phyloP scores from a whole-genome alignment of 2,888 invertebrate species.

The Ectemnius lituratus region DNA sequence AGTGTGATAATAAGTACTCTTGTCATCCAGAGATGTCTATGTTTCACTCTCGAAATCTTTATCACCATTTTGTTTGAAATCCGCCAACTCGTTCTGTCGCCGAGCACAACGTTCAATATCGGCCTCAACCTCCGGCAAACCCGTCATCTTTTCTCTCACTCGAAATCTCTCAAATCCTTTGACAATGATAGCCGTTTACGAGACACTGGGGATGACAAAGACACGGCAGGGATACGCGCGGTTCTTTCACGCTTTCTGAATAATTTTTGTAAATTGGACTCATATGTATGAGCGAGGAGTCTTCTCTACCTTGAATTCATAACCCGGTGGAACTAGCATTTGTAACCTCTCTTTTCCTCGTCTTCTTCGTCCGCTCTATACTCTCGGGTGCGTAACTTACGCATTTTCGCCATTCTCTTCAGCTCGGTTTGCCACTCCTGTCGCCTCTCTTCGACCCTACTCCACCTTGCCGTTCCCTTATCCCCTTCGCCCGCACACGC shows the following conservation, averaged over 20 bases:
- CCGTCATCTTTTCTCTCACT: conserved; percentile 26
- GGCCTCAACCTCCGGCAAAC: background rate
- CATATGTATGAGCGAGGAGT: conserved; percentile 67
- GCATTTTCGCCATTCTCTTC: conserved; percentile 17
- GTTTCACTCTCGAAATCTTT: too few species aligned
- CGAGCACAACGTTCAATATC: too few species aligned
- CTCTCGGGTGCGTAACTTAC: conserved; percentile 32
- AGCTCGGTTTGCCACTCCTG: conserved; percentile 40
- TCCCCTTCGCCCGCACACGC: conserved; percentile 30
- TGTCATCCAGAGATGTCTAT: too few species aligned
- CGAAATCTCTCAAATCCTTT: conserved; percentile 67
- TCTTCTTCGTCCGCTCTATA: background rate
- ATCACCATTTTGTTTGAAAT: too few species aligned
- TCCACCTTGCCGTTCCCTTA: conserved; percentile 21
- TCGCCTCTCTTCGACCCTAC: conserved; percentile 39
- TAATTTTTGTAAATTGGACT: conserved; percentile 74
- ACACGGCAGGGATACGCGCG: conserved; percentile 31
- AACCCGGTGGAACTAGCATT: conserved; percentile 55
- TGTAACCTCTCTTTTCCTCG: conserved; percentile 37
- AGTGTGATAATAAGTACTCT: too few species aligned
- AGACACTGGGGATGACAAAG: conserved; percentile 28
- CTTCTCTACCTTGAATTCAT: conserved; percentile 59
- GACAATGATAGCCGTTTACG: conserved; percentile 66
- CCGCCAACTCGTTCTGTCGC: too few species aligned
- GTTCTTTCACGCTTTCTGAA: conserved; percentile 60